These are phyloP conservation scores for Pseudomyrmex gracilis DNA, from an alignment of 1,140 invertebrate species.

Conservation along the genomic window DNA sequence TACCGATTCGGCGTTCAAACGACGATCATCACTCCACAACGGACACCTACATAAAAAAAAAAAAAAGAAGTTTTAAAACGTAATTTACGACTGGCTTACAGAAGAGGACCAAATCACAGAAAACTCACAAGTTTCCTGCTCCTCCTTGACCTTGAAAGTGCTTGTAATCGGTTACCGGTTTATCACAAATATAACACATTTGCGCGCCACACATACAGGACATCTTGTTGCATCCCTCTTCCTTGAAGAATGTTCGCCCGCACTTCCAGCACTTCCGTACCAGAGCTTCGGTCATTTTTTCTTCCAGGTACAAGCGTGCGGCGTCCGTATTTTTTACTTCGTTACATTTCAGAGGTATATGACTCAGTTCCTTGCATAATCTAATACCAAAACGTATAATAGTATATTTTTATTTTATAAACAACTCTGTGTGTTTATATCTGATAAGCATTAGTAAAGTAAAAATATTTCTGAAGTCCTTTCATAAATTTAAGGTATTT, in stretches of 20 bases:
- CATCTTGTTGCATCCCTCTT: conserved; percentile 90
- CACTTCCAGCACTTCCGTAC: conserved; percentile 88
- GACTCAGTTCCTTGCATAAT: conserved; percentile 87
- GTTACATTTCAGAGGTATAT: conserved; percentile 88
- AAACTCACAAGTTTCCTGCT: conserved; percentile 65
- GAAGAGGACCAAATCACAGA: background rate
- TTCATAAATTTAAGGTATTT: too few species aligned
- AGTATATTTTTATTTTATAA: background rate
- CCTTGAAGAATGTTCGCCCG: conserved; percentile 87
- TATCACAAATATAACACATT: conserved; percentile 90
- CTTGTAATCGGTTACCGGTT: conserved; percentile 86
- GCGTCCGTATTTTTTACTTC: conserved; percentile 86
- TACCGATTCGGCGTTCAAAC: conserved; percentile 83
- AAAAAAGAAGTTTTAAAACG: conserved; percentile 1
- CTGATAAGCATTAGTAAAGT: too few species aligned
- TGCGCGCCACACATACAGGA: conserved; percentile 88
- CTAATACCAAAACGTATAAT: conserved; percentile 77
- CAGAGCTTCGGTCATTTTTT: conserved; percentile 89
- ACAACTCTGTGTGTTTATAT: background rate
- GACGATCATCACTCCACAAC: conserved; percentile 75
- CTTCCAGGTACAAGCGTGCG: conserved; percentile 87
- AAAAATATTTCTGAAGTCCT: too few species aligned
- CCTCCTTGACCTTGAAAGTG: conserved; percentile 87
- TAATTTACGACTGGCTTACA: background rate
- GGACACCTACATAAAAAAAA: conserved; percentile 75